Evolutionary conservation across 1,140 invertebrate genomes (phyloP).

Genomic region (Nebria ingens): DNA sequence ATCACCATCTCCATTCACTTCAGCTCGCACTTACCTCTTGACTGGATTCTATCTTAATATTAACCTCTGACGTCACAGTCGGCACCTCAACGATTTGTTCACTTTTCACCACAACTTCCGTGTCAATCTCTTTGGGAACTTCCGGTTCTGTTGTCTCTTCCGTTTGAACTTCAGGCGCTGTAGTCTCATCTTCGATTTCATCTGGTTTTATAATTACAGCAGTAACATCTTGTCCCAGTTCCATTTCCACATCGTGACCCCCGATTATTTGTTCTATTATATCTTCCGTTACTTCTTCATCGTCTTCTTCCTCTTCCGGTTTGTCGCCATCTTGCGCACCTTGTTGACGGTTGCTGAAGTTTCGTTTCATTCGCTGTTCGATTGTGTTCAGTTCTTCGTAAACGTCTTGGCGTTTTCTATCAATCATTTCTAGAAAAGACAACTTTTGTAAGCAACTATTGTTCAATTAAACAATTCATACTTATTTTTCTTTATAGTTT

Average conservation of each 20-base stretch:
- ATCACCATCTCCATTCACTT: no score
- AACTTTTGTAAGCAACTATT: neutral
- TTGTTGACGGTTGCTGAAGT: slow-evolving; percentile 21
- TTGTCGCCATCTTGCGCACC: slow-evolving; percentile 15
- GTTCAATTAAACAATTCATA: neutral
- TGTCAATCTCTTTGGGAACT: neutral
- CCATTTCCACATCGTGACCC: neutral
- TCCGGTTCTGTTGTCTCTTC: neutral
- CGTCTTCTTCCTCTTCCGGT: slow-evolving; percentile 6
- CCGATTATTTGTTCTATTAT: slow-evolving; percentile 3
- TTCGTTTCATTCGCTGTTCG: slow-evolving; percentile 28
- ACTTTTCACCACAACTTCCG: neutral
- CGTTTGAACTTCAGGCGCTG: no score
- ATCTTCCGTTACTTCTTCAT: slow-evolving; percentile 9
- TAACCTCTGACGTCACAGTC: no score
- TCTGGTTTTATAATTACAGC: neutral
- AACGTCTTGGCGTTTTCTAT: slow-evolving; percentile 28
- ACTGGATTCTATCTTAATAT: no score
- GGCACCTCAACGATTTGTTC: no score
- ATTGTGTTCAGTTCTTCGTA: slow-evolving; percentile 28
- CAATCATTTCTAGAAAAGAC: slow-evolving; percentile 36
- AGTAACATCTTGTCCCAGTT: neutral
- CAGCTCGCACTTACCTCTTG: no score
- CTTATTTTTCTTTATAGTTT: neutral
- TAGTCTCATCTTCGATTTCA: neutral